Conservation (phyloP, 2,888 invertebrate genomes). For the Cheiracanthium punctorium region DNA sequence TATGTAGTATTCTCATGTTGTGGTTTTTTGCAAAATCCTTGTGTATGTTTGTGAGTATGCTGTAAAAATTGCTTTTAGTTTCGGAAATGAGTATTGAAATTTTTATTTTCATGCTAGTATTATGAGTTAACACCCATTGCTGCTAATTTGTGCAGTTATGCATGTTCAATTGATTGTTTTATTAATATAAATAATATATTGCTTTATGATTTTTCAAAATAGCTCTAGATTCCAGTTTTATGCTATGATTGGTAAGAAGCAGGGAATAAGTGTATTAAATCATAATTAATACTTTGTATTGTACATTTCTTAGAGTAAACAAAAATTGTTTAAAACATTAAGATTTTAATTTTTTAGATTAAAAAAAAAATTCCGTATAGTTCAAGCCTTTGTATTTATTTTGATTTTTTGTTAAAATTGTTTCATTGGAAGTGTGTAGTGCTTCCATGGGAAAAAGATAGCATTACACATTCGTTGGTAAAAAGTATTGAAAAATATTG, state of each 20-base stretch:
- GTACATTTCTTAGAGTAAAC: no score
- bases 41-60: constrained; percentile 28
- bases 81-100: constrained; percentile 37
- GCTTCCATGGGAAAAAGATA: no score
- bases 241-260: not conserved
- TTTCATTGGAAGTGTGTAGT: no score
- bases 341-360: no score
- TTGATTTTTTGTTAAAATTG: no score
- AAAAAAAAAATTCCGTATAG: no score
- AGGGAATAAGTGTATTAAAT: not conserved
- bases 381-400: no score
- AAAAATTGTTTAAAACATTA: no score
- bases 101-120: constrained; percentile 59
- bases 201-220: not conserved
- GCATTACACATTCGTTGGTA: no score
- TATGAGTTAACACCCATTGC: constrained; percentile 41
- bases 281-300: no score
- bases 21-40: constrained; percentile 37
- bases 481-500: no score
- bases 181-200: not conserved
- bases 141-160: constrained; percentile 45
- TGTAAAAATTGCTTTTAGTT: constrained; percentile 59
- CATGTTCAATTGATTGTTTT: constrained; percentile 9
- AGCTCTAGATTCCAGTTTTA: not conserved
- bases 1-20: constrained; percentile 51